Conservation (phyloP, 2,797 vertebrate species). For the Momotus momota region DNA sequence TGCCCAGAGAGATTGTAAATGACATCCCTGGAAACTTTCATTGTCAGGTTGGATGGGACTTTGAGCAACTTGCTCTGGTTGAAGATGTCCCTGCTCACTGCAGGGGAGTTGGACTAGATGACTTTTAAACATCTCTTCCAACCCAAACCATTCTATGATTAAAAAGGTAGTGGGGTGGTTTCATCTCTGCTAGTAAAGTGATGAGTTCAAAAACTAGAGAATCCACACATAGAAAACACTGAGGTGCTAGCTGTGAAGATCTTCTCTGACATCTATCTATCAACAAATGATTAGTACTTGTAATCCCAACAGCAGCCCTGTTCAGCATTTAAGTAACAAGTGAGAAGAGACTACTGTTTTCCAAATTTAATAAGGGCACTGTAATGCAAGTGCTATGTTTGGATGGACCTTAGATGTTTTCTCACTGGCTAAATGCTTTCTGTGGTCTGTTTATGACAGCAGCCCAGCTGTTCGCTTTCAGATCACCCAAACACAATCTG, state of each 20-base stretch:
- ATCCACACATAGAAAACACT: background rate
- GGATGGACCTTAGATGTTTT: background rate
- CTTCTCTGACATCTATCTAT: background rate
- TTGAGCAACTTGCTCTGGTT: background rate
- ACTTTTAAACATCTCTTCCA: background rate
- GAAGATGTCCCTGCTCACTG: background rate
- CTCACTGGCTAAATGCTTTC: background rate
- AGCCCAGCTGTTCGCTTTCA: background rate
- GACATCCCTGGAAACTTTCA: background rate
- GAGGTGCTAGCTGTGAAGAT: background rate
- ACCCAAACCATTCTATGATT: background rate
- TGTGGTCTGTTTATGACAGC: background rate
- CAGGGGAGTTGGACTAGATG: background rate
- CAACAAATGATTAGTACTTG: background rate
- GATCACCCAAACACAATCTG: background rate
- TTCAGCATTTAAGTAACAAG: background rate
- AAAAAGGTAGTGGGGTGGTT: background rate
- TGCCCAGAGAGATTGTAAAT: background rate
- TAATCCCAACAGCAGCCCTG: background rate
- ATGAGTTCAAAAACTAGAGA: background rate
- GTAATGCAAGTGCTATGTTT: background rate
- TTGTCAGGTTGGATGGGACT: background rate
- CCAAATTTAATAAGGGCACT: background rate
- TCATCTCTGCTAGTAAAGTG: background rate
- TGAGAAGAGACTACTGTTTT: background rate